These are phyloP conservation scores for Aelia acuminata DNA, from an alignment of 2,888 invertebrate genomes.

Conservation along the genomic window DNA sequence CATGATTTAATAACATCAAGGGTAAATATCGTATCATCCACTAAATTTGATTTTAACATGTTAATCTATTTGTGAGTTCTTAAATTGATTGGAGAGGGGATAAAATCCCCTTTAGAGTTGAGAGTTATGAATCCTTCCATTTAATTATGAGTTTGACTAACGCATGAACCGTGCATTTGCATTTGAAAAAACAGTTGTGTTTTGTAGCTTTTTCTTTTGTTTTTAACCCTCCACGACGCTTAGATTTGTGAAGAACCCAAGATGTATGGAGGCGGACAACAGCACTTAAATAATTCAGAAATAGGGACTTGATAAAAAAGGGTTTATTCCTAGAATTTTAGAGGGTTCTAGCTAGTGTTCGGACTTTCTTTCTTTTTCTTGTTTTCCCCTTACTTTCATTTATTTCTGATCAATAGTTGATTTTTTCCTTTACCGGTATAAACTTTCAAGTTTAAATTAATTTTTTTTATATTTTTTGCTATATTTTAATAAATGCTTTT, in stretches of 20 bases:
- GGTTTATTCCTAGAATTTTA: neutral
- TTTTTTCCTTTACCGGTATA: neutral
- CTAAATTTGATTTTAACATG: neutral
- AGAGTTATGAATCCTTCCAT: neutral
- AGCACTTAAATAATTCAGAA: conserved; percentile 8
- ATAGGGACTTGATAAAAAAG: neutral
- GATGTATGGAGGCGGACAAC: neutral
- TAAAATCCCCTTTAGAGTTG: neutral
- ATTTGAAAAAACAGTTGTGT: neutral
- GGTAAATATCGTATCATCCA: neutral
- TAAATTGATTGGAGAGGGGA: neutral
- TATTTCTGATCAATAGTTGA: neutral
- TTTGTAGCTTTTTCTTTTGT: neutral
- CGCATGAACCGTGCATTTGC: neutral
- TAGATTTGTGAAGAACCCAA: neutral
- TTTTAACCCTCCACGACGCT: neutral
- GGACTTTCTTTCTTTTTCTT: neutral
- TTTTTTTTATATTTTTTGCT: too few relatives aligned
- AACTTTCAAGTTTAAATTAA: neutral
- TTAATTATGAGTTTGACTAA: neutral
- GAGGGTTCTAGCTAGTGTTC: neutral
- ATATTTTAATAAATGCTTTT: too few relatives aligned
- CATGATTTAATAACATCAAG: neutral
- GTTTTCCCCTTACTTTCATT: neutral
- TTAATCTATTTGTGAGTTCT: neutral